Base-by-base conservation (phyloP, 2,888 invertebrate genomes). In the Syritta pipiens region DNA sequence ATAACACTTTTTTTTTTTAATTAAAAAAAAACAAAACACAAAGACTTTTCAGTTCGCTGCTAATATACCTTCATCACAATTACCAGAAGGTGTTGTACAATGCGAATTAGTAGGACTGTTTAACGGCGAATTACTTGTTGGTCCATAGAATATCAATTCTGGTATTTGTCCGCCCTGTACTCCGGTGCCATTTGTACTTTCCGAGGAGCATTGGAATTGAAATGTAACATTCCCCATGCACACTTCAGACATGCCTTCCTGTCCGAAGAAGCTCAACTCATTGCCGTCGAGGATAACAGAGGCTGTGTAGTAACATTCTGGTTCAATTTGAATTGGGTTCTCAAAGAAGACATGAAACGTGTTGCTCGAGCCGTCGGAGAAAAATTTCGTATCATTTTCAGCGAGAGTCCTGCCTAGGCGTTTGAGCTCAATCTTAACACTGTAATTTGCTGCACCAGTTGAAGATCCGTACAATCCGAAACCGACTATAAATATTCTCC, bases 151-250 rank as follows among this genome's bases (percentile, higher is more conserved):
- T 85, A 98, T 97, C 74, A 98, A 91, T 90, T 98, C 98, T 2
- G 98, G 98, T 86, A 98, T 98, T 89, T 98, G 98, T 37, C 98
- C 98, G 46, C 98, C 98, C 89, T 98, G 97, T 3, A 98, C 97
- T 5, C 97, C 97, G 0, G 98, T 98, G 48, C 98, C 98, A 85
- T 98, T 98, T 62, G 98, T 98, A 90, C 97, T 97, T 87, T 98
- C 98, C 4, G 97, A 96, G 57, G 97, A 97, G 89, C 97, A 97
- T 89, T 98, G 97, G 90, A 98, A 98, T 90, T 97, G 97, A 90
- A 98, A 98, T 81, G 96, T 97, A 67, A 98, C 97, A 86, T 94
- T 95, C 3, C 97, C 97, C 88, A 96, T 95, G 63, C 94, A 94
- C 40, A 97, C 96, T 89, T 98, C 98, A 85, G 96, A 96, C 91